A percentile compares a stretch with the other conserved stretches of the same genome.
phyloP scores from a whole-genome alignment of 2,797 vertebrate species.

The Leptoclinus maculatus region DNA sequence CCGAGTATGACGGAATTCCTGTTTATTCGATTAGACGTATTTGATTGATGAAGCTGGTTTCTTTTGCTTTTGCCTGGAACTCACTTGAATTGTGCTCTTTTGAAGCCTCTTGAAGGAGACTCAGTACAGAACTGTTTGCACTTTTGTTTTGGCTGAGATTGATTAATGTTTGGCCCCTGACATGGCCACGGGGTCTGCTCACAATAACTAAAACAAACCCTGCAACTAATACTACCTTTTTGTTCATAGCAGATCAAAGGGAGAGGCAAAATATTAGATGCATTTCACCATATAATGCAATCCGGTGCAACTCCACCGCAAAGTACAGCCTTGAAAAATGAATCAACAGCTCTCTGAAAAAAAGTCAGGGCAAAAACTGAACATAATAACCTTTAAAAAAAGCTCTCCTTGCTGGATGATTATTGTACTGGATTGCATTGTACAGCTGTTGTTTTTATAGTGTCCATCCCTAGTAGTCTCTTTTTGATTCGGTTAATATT shows the following conservation, averaged over 20 bases:
- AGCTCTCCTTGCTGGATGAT: background rate
- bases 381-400: background rate
- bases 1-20: slow-evolving; percentile 12
- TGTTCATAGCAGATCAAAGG: slow-evolving; percentile 40
- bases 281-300: slow-evolving; percentile 26
- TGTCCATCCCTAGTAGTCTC: background rate
- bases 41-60: background rate
- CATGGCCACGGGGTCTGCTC: background rate
- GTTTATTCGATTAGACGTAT: background rate
- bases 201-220: slow-evolving; percentile 1
- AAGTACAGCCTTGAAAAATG: background rate
- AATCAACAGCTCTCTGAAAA: background rate
- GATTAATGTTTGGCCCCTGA: background rate
- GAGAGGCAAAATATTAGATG: slow-evolving; percentile 2
- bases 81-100: background rate
- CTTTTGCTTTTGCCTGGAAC: slow-evolving; percentile 2
- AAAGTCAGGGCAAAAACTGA: background rate
- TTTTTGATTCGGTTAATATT: background rate
- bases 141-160: slow-evolving; percentile 16
- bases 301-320: slow-evolving; percentile 30
- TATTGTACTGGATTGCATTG: slow-evolving; percentile 6
- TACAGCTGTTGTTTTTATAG: background rate
- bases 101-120: background rate
- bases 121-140: background rate
- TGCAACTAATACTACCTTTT: slow-evolving; percentile 10